phyloP scores from a whole-genome alignment of 2,113 vertebrate species.

The Mustelus asterias region DNA sequence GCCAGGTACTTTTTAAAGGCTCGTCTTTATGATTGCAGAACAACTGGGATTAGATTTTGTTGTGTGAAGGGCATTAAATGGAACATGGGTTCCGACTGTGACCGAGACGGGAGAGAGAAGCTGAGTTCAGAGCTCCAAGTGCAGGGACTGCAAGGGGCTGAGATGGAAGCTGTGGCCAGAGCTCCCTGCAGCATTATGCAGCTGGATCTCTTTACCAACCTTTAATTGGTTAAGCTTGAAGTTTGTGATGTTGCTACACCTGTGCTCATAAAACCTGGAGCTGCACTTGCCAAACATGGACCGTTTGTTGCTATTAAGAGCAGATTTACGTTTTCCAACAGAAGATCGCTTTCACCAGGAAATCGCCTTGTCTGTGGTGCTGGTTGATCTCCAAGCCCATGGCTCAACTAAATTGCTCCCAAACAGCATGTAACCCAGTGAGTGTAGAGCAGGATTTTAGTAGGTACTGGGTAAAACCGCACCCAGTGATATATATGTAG shows the following conservation, averaged over 20 bases:
- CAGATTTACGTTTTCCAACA: not conserved
- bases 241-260: not conserved
- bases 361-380: not conserved
- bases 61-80: not conserved
- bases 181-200: not conserved
- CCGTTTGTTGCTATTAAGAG: not conserved
- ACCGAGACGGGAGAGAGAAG: not conserved
- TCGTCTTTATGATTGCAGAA: not conserved
- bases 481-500: not conserved
- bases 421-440: not conserved
- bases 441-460: not conserved
- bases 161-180: not conserved
- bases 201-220: not conserved
- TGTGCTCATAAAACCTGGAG: not conserved
- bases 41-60: not conserved
- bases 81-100: not conserved
- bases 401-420: not conserved
- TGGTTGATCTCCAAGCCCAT: slow-evolving; percentile 4
- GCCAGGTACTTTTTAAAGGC: no score
- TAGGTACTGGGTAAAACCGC: not conserved
- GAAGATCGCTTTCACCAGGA: not conserved
- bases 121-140: not conserved
- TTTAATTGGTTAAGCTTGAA: not conserved
- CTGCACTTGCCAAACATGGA: not conserved
- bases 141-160: not conserved